Conservation (phyloP, 2,113 vertebrate genomes). For the Phalacrocorax pelagicus region DNA sequence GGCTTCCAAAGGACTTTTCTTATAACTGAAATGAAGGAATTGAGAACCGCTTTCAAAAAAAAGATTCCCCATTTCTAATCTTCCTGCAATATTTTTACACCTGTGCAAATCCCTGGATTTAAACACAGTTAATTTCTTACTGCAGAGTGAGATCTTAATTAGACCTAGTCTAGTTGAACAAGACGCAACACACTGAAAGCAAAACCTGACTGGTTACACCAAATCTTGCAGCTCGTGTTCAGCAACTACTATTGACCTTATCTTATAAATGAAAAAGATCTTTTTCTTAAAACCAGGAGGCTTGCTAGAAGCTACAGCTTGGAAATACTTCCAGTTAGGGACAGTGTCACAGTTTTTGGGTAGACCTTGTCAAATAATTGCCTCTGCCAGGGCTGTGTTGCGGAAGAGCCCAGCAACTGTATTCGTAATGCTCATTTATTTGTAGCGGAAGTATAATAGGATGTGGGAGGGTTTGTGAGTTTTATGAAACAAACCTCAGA, state of each 20-base stretch:
- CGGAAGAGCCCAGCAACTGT: not conserved
- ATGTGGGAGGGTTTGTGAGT: not conserved
- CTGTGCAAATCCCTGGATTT: not conserved
- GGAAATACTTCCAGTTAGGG: not conserved
- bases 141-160: not conserved
- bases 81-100: not conserved
- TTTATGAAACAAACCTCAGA: not conserved
- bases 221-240: not conserved
- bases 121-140: not conserved
- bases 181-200: rapidly evolving
- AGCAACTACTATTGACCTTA: not conserved
- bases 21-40: not conserved
- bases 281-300: not conserved
- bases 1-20: conserved; percentile 6
- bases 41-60: not conserved
- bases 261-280: not conserved
- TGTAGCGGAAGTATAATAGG: not conserved
- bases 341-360: rapidly evolving
- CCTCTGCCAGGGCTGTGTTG: not conserved
- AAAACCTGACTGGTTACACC: not conserved
- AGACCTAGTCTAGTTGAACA: not conserved
- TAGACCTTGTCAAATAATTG: not conserved
- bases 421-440: not conserved
- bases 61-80: not conserved
- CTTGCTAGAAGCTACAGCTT: not conserved